Evolutionary conservation across 2,113 vertebrate species (phyloP).

Genomic region (Callithrix jacchus): DNA sequence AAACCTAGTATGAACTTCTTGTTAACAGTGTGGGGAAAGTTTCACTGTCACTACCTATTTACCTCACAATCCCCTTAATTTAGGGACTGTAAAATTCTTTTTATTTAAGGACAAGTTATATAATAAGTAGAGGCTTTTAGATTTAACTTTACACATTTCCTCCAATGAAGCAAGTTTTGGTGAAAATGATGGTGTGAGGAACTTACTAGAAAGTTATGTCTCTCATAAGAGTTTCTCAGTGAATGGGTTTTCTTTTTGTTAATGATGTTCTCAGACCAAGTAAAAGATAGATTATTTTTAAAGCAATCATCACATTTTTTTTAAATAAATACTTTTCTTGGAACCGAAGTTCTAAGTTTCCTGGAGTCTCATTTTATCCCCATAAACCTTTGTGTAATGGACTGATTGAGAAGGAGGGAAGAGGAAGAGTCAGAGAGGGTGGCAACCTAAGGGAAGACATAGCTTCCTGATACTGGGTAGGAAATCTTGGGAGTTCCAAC

Average conservation of each 20-base stretch:
- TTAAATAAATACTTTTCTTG: not conserved
- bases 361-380: not conserved
- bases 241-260: not conserved
- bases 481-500: not conserved
- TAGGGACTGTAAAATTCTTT: not conserved
- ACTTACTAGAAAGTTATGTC: not conserved
- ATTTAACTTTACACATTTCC: not conserved
- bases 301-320: not conserved
- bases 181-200: not conserved
- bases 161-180: not conserved
- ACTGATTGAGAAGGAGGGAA: not conserved
- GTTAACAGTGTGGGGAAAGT: too few relatives aligned
- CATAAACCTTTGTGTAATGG: not conserved
- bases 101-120: slow-evolving; percentile 20
- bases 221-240: not conserved
- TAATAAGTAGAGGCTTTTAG: not conserved
- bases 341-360: not conserved
- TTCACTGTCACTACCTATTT: not conserved
- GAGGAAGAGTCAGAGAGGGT: not conserved
- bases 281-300: not conserved
- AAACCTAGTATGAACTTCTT: not conserved
- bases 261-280: slow-evolving; percentile 12
- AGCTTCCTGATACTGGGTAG: not conserved
- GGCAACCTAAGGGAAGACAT: not conserved
- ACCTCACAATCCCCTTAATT: not conserved